Evolutionary conservation across 1,140 invertebrate species (phyloP).

Genomic region (Laupala kohalensis): DNA sequence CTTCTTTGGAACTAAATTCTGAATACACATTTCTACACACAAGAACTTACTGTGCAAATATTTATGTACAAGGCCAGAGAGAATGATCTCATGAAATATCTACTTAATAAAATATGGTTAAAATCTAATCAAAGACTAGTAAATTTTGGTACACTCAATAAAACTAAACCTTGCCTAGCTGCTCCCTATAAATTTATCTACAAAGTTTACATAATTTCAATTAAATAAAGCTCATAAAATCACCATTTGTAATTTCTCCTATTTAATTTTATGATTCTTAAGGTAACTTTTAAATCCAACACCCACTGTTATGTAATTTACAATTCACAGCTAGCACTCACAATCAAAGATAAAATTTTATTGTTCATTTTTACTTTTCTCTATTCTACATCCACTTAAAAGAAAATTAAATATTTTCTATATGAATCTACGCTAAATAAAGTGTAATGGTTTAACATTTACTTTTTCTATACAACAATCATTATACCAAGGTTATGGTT

Average conservation of each 20-base stretch:
- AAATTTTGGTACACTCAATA: no score
- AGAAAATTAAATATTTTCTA: not conserved
- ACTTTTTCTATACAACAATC: not conserved
- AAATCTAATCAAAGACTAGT: no score
- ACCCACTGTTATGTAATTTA: not conserved
- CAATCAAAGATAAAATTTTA: not conserved
- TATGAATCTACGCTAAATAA: not conserved
- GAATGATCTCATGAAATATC: no score
- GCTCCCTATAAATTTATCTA: no score
- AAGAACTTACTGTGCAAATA: no score
- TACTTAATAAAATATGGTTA: no score
- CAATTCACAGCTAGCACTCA: not conserved
- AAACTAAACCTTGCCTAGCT: no score
- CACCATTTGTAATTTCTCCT: not conserved
- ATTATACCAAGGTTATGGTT: not conserved
- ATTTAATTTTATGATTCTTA: not conserved
- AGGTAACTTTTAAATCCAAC: not conserved
- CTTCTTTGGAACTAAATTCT: no score
- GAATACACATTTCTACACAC: no score
- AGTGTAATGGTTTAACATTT: not conserved
- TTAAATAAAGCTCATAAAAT: not conserved
- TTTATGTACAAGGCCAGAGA: no score
- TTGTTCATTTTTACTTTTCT: not conserved
- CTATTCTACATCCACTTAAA: not conserved
- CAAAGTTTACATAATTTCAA: no score